Base-by-base conservation (phyloP, 2,888 invertebrate species). In the Chaetogeoica ovagalla region DNA sequence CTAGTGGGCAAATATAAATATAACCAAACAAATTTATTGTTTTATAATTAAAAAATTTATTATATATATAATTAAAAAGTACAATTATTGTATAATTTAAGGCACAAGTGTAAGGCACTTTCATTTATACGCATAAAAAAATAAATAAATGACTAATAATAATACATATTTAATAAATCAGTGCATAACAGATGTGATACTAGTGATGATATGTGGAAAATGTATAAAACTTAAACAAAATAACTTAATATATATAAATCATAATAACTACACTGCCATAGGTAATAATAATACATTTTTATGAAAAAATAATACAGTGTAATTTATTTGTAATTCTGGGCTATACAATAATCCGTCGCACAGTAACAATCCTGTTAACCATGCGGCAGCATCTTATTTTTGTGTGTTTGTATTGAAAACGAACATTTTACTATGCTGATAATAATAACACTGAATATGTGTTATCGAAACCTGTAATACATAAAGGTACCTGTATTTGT, bases 61-160 rank as follows among this genome's bases (percentile, higher is more conserved):
- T 19, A 55, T 19, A 23, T 62, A 11, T 21, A 68, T 59, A 52
- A 43, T 69, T 60, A 60, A 69, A 60, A 60, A 30, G 48, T 77
- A 77, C 8, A 60, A 23, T 66, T 37, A 60, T 69, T 60, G 9
- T 60, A 52, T 69, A 69, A 60, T 62, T 5, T 62, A 77, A 77
- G 77, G 76, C 76, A 77, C 76, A 69, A 69, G 69, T 77, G 69
- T 69, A 69, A 77, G 76, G 60, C 60, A 69, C 68, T 69, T 76
- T 19, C 15, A 30, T 69, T 69, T 13, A 19, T n/a, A 48, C 8
- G 21, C 57, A 66, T 3, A 59, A 66, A 60, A 63, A 65, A 66
- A 66, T 43, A 43, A 43, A 43, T 43, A 43, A 43, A 43, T 9
- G 43, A 30, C 43, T 43, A 43, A 43, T 63, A 13, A 23, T 39